These are phyloP conservation scores for Tragelaphus strepsiceros DNA, from an alignment of 2,113 vertebrate genomes.

Conservation along the genomic window DNA sequence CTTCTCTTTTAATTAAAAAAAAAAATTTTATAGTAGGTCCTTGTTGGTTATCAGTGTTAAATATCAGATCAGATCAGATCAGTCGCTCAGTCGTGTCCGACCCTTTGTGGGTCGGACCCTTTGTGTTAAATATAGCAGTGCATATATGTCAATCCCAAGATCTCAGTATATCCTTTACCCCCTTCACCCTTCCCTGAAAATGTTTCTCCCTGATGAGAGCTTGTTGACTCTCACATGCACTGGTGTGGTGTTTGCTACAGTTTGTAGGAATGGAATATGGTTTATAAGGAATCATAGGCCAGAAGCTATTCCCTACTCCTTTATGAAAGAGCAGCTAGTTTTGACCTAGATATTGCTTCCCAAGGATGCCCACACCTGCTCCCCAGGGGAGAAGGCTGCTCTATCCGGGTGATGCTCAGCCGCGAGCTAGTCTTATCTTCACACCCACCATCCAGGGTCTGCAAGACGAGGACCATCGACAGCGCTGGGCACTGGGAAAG, in stretches of 20 bases:
- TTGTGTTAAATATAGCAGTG: neutral
- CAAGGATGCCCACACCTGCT: constrained; percentile 80
- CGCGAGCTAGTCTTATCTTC: constrained; percentile 79
- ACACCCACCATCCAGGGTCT: constrained; percentile 71
- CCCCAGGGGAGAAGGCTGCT: constrained; percentile 49
- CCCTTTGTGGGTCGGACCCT: no score
- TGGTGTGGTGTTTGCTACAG: neutral
- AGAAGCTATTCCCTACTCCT: neutral
- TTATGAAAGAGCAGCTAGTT: constrained; percentile 8
- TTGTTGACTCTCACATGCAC: neutral
- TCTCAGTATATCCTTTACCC: neutral
- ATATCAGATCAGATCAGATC: no score
- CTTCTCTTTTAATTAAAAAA: neutral
- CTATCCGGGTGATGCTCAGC: constrained; percentile 70
- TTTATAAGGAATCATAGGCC: neutral
- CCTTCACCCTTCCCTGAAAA: neutral
- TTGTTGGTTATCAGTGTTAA: neutral
- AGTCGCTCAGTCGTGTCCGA: no score
- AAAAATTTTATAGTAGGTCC: neutral
- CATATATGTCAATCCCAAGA: neutral
- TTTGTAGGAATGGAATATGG: neutral
- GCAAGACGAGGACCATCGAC: constrained; percentile 66
- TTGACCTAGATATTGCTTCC: constrained; percentile 70
- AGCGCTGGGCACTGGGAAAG: constrained; percentile 47
- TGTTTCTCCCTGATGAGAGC: neutral